Percentiles rank a stretch among this genome's conserved stretches.
Evolutionary conservation across 2,113 vertebrate genomes (phyloP).

Genomic region (Malurus alboscapulatus): DNA sequence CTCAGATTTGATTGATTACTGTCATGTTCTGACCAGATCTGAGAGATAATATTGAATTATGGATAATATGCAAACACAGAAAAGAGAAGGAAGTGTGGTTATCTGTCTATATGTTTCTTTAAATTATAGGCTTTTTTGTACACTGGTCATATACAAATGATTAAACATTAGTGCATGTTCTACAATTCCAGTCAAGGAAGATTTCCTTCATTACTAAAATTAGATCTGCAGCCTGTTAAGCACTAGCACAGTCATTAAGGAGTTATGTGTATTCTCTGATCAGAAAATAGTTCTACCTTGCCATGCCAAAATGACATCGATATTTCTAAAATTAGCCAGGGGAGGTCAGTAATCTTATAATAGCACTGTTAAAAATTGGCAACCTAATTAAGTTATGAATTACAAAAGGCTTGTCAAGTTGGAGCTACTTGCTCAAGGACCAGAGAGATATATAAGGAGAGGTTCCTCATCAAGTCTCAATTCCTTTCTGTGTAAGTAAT

Average conservation of each 20-base stretch:
- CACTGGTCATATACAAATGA: background rate
- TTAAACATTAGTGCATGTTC: background rate
- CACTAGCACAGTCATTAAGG: conserved; percentile 11
- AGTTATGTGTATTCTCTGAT: conserved; percentile 12
- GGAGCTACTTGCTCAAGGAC: background rate
- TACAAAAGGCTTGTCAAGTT: conserved; percentile 9
- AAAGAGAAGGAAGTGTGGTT: background rate
- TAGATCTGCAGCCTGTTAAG: conserved; percentile 6
- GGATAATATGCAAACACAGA: background rate
- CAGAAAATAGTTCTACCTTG: conserved; percentile 36
- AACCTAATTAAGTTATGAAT: conserved; percentile 43
- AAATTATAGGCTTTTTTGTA: background rate
- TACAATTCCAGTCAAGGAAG: background rate
- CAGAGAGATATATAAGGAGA: conserved; percentile 32
- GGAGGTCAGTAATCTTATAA: conserved; percentile 36
- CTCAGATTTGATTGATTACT: background rate
- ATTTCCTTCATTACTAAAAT: background rate
- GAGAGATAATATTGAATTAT: background rate
- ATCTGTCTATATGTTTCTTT: background rate
- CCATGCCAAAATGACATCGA: background rate
- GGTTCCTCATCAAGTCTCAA: background rate
- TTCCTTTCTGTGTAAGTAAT: conserved; percentile 45
- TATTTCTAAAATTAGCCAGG: conserved; percentile 37
- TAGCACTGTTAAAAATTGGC: conserved; percentile 6
- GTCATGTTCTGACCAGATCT: background rate